A percentile compares a stretch with the other conserved stretches of the same genome.
Evolutionary conservation across 2,888 invertebrate genomes (phyloP).

Genomic region (Lutraria lutraria): DNA sequence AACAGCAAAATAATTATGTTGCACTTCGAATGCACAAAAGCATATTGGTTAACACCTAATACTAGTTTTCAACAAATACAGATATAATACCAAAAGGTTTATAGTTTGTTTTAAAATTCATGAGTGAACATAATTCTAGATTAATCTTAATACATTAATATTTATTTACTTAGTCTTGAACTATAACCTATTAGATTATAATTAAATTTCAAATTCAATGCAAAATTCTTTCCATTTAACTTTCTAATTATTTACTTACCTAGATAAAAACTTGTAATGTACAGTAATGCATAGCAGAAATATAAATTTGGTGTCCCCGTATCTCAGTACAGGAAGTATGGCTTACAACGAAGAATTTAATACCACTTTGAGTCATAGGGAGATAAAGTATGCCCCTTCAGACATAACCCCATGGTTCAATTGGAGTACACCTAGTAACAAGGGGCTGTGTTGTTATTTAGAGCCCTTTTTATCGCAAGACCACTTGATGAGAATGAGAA

Average conservation of each 20-base stretch:
- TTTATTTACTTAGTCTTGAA: slow-evolving; percentile 2
- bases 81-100: neutral
- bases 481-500: neutral
- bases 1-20: too few relatives aligned
- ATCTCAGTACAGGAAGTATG: neutral
- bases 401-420: slow-evolving; percentile 4
- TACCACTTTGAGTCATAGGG: neutral
- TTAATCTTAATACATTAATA: slow-evolving; percentile 10
- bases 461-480: neutral
- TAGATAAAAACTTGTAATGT: neutral
- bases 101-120: neutral
- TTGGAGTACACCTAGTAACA: neutral
- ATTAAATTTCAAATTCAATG: neutral
- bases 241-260: slow-evolving; percentile 1
- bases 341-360: neutral
- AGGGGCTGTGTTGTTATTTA: neutral
- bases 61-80: neutral
- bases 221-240: neutral
- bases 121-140: neutral
- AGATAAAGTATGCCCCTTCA: slow-evolving; percentile 7
- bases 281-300: neutral
- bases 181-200: neutral
- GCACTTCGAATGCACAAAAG: too few relatives aligned
- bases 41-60: too few relatives aligned
- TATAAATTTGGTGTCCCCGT: neutral